These are phyloP conservation scores for Kuschelorhynchus macadamiae DNA, from an alignment of 2,888 invertebrate species.

Conservation along the genomic window DNA sequence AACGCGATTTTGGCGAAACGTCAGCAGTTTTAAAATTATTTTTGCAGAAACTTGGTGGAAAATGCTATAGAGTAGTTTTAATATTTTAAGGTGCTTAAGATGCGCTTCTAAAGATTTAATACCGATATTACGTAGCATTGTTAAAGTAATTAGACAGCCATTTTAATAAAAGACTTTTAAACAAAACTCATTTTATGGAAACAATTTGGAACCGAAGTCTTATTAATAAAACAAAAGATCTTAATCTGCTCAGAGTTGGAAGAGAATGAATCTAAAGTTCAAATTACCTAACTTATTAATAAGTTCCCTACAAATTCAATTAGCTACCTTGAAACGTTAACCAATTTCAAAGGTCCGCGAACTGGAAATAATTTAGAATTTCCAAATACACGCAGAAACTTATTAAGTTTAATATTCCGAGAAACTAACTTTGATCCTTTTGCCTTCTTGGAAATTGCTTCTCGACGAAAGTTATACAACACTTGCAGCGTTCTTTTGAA, in stretches of 20 bases:
- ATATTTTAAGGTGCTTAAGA: too few species aligned
- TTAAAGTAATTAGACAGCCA: too few species aligned
- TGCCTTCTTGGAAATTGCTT: slow-evolving; percentile 30
- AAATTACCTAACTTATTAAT: slow-evolving; percentile 63
- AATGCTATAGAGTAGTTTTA: too few species aligned
- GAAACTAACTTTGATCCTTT: slow-evolving; percentile 45
- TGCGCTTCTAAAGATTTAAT: too few species aligned
- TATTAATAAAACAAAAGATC: not conserved
- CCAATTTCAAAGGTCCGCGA: slow-evolving; percentile 58
- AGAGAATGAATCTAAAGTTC: slow-evolving; percentile 28
- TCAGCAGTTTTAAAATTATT: too few species aligned
- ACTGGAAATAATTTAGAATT: slow-evolving; percentile 58
- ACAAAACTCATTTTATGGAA: too few species aligned
- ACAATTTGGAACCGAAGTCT: too few species aligned
- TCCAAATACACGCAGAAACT: slow-evolving; percentile 43
- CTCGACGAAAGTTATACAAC: slow-evolving; percentile 26
- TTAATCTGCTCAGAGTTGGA: not conserved
- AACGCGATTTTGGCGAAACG: too few species aligned
- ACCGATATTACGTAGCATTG: too few species aligned
- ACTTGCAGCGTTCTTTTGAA: slow-evolving; percentile 8
- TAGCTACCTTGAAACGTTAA: slow-evolving; percentile 61
- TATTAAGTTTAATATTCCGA: slow-evolving; percentile 44
- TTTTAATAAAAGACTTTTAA: too few species aligned
- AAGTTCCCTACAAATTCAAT: slow-evolving; percentile 63
- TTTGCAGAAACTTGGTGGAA: too few species aligned